Base-by-base conservation (phyloP, 1,140 invertebrate genomes). In the Lucilia cuprina region DNA sequence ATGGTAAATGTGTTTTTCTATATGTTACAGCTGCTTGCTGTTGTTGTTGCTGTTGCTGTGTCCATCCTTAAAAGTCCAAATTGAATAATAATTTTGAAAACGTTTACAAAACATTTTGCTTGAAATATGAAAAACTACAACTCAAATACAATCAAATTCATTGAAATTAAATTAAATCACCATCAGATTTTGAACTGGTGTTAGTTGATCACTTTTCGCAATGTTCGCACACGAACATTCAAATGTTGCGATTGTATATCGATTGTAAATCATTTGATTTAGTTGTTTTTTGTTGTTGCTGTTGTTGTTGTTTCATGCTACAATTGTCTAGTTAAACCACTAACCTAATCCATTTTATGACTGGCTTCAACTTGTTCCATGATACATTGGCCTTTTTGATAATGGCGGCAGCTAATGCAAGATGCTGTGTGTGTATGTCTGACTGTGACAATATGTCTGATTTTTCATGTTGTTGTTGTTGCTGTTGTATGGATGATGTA, bases 381-480 rank as follows among this genome's bases (percentile, higher is more conserved):
- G 65, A 70, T 70, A 21, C 65, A 70, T 70, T 70, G 65, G 65
- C 65, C 65, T 70, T 70, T 70, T 21, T 70, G 65, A 70, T 70
- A 70, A 70, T 70, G 65, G 2, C 25, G 65, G 17, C 50, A n/a
- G 12, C 50, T 4, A 14, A 1, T 55, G 17, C 50, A 55, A 12
- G 4, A 55, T 17, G 35, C 35, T 41, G 35, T 8, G 3, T 41
- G 35, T 41, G 35, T 3, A 3, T 41, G 35, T 3, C 35, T 41
- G 35, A 3, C 41, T 41, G 41, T 10, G 41, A 41, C 41, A 41
- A 41, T 41, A 41, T 41, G 41, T 5, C 41, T 41, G 41, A 2
- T 41, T 41, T 8, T 41, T 70, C n/a, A n/a, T n/a, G n/a, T n/a
- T n/a, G n/a, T n/a, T n/a, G 1, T 30, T 30, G 25, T 30, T 30